Evolutionary conservation across 1,140 invertebrate genomes (phyloP).

Genomic region (Tribolium castaneum): DNA sequence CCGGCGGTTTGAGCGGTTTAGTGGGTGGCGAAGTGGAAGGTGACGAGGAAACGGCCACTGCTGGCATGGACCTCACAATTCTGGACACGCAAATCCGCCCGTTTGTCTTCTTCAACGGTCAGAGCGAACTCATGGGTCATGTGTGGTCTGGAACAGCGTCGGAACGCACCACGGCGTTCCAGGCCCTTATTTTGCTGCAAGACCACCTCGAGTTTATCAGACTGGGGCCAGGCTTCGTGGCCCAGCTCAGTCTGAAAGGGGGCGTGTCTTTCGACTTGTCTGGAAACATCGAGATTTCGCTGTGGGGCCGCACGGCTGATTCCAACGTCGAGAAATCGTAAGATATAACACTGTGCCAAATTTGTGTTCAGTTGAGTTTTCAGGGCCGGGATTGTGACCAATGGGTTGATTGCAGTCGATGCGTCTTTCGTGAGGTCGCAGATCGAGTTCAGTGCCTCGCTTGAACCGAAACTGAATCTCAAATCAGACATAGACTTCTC

Average conservation of each 20-base stretch:
- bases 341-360: slow-evolving; percentile 50
- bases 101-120: slow-evolving; percentile 86
- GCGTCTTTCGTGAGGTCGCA: slow-evolving; percentile 76
- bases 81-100: slow-evolving; percentile 83
- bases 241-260: slow-evolving; percentile 77
- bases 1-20: slow-evolving; percentile 80
- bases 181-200: slow-evolving; percentile 79
- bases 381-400: slow-evolving; percentile 77
- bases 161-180: slow-evolving; percentile 84
- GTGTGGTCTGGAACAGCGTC: slow-evolving; percentile 88
- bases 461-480: slow-evolving; percentile 80
- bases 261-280: slow-evolving; percentile 85
- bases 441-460: slow-evolving; percentile 76
- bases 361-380: slow-evolving; percentile 52
- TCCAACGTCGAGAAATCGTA: slow-evolving; percentile 83
- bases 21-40: slow-evolving; percentile 66
- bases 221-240: slow-evolving; percentile 79
- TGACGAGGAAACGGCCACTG: slow-evolving; percentile 75
- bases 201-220: slow-evolving; percentile 78
- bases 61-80: slow-evolving; percentile 86
- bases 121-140: slow-evolving; percentile 89
- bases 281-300: slow-evolving; percentile 84
- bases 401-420: slow-evolving; percentile 75
- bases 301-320: slow-evolving; percentile 90
- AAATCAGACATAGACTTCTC: slow-evolving; percentile 85